Percentiles rank a stretch among this genome's conserved stretches.
phyloP scores from a whole-genome alignment of 1,140 invertebrate genomes.

The Drosophila fuyamai region DNA sequence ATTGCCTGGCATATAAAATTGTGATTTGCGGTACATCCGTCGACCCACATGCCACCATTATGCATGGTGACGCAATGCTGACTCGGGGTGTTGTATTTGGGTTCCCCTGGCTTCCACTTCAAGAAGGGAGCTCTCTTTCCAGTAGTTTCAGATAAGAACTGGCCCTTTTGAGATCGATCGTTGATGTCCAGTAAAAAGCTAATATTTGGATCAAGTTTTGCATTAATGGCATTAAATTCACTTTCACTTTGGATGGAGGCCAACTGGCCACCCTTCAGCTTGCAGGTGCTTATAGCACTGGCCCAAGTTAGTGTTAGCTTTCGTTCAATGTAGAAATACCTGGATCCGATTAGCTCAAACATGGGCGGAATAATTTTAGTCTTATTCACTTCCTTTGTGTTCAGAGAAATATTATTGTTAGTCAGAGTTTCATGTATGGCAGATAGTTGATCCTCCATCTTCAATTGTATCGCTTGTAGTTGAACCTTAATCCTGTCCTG shows the following conservation, averaged over 20 bases:
- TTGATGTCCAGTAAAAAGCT: conserved; percentile 7
- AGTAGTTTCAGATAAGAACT: background rate
- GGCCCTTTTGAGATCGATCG: background rate
- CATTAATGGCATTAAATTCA: background rate
- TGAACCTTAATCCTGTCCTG: no score
- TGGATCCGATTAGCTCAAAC: background rate
- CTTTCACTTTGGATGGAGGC: background rate
- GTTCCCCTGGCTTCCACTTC: conserved; percentile 5
- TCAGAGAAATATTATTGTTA: background rate
- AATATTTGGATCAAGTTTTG: background rate
- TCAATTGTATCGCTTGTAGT: no score
- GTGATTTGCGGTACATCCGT: background rate
- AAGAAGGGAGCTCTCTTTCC: conserved; percentile 15
- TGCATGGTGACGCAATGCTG: conserved; percentile 5
- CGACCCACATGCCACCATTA: conserved; percentile 12
- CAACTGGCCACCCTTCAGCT: background rate
- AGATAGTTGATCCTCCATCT: background rate
- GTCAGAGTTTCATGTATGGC: background rate
- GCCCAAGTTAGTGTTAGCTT: background rate
- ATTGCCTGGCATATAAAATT: conserved; percentile 4
- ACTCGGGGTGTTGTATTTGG: fast-evolving
- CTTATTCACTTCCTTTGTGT: background rate
- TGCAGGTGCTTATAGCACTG: background rate
- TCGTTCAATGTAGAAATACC: background rate
- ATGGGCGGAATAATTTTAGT: fast-evolving